Evolutionary conservation across 1,140 invertebrate genomes (phyloP).

Genomic region (Bathynomus jamesi): DNA sequence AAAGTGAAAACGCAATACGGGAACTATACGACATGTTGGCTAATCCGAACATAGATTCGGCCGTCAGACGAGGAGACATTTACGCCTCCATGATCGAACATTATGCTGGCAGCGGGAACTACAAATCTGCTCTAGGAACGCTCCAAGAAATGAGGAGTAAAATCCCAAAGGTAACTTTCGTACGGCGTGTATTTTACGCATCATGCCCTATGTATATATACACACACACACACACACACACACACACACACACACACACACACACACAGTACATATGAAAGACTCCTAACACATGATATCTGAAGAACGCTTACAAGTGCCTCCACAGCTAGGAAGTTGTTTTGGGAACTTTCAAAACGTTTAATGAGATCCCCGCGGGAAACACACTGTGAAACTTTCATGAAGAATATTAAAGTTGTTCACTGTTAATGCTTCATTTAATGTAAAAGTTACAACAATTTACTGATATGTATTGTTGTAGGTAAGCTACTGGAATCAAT

Average conservation of each 20-base stretch:
- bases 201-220: too few species aligned
- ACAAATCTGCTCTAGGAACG: constrained; percentile 45
- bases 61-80: constrained; percentile 51
- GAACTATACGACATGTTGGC: constrained; percentile 26
- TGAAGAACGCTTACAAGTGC: not conserved
- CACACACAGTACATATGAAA: not conserved
- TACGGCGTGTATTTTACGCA: not conserved
- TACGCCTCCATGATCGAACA: constrained; percentile 53
- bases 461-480: too few species aligned
- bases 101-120: constrained; percentile 45
- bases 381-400: not conserved
- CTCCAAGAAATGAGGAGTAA: constrained; percentile 47
- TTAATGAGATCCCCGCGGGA: not conserved
- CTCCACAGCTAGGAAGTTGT: not conserved
- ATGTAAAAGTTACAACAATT: too few species aligned
- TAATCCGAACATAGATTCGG: constrained; percentile 41
- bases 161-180: constrained; percentile 40
- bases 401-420: too few species aligned
- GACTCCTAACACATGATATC: not conserved
- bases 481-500: too few species aligned
- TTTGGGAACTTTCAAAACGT: not conserved
- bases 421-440: too few species aligned
- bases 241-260: not conserved
- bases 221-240: too few species aligned
- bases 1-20: constrained; percentile 42